Evolutionary conservation across 2,113 vertebrate species (phyloP), one percentile per base, ranked within the genome.

Genomic region (Tragulus kanchil): DNA sequence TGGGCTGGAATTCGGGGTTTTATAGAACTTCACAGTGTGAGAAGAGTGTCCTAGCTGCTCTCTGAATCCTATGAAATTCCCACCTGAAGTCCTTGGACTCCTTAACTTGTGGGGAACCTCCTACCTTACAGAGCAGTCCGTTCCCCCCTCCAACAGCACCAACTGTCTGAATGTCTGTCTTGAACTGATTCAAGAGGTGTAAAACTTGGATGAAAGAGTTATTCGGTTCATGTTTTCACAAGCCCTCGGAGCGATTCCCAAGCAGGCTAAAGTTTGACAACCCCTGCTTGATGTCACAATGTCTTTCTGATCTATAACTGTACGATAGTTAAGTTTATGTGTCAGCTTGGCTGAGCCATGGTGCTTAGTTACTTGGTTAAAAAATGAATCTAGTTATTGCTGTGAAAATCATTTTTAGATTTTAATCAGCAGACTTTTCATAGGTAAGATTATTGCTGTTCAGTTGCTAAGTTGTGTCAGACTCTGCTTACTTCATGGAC

Each of bases 21-120:
- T 1, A 0, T 6, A 54, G 62, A 93, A 23, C 31, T 89, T 89
- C 71, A 56, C n/a, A 59, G 6, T 13, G 26, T 69, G 28, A 26
- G 13, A 17, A 26, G 6, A 4, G 1, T 71, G 17, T 73, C 67
- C 42, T 12, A n/a, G 36, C 31, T 59, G 54, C 26, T 81, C 3
- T 84, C 62, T 28, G 77, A 87, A 67, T 85, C 28, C 15, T 56
- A 1, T 10, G 45, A 89, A 79, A 62, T 58, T 31, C 42, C 14
- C 25, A 42, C n/a, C 12, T 21, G 17, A 26, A 1, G 0, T 26
- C 56, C 36, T 6, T 21, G 1, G 65, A 42, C 14, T 86, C 21
- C 26, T 0, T 5, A 4, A 1, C 19, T 58, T 61, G n/a, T 0
- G 0, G 61, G 31, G 17, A 64, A 26, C 9, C 64, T 36, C 25